Evolutionary conservation across 2,797 vertebrate genomes (phyloP).

Genomic region (Rhodeus uyekii): DNA sequence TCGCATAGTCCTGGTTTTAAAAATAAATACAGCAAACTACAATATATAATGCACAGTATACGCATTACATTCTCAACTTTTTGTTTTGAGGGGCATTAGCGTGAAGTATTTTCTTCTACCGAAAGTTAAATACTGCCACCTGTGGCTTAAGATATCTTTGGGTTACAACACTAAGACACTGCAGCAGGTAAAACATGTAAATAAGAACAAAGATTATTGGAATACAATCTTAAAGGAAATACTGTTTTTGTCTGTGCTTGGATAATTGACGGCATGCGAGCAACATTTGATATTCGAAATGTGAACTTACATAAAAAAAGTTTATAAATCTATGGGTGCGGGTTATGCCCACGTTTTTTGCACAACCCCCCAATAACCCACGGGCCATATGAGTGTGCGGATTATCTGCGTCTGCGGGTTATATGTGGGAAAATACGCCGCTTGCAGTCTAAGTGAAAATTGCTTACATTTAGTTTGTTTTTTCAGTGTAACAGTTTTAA

Average conservation of each 20-base stretch:
- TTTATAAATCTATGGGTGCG: no score
- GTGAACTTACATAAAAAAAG: no score
- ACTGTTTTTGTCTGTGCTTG: no score
- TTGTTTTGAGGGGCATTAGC: background rate
- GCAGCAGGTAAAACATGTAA: background rate
- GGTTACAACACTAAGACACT: background rate
- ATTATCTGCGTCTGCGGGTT: no score
- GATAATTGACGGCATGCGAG: no score
- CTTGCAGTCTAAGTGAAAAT: no score
- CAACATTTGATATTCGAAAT: no score
- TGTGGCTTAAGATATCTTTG: background rate
- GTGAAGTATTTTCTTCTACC: background rate
- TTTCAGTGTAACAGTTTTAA: background rate
- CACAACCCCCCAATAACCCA: no score
- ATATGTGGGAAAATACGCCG: no score
- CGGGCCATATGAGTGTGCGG: no score
- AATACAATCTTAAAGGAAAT: background rate
- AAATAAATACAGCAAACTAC: background rate
- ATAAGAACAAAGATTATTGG: background rate
- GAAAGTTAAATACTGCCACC: background rate
- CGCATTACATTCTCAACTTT: background rate
- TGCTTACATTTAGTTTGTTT: no score
- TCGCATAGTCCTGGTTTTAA: background rate
- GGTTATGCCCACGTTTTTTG: no score
- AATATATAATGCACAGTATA: background rate